phyloP scores from a whole-genome alignment of 2,113 vertebrate genomes.

The Trachemys scripta region DNA sequence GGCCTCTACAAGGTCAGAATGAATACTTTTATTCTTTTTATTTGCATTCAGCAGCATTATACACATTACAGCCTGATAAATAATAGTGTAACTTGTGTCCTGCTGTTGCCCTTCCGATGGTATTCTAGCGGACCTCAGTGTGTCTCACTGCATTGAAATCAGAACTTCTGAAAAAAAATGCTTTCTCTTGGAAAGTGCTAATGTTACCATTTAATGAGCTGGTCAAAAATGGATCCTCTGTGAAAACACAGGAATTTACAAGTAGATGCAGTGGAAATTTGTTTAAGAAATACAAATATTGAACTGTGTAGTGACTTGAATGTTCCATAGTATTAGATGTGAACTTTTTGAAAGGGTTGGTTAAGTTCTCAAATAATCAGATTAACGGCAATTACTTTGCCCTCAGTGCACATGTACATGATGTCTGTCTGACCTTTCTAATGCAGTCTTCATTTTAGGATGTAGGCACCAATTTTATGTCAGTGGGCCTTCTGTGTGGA shows the following conservation, averaged over 20 bases:
- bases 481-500: not conserved
- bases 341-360: slow-evolving; percentile 1
- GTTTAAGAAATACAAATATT: not conserved
- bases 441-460: not conserved
- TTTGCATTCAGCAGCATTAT: not conserved
- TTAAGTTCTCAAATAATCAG: not conserved
- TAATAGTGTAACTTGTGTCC: slow-evolving; percentile 23
- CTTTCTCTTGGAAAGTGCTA: slow-evolving; percentile 22
- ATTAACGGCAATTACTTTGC: slow-evolving; percentile 3
- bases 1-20: slow-evolving; percentile 75
- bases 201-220: slow-evolving; percentile 14
- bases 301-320: not conserved
- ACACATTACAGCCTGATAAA: slow-evolving; percentile 32
- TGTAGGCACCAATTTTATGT: not conserved
- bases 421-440: not conserved
- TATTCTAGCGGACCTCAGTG: slow-evolving; percentile 37
- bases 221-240: slow-evolving; percentile 8
- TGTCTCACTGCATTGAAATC: slow-evolving; percentile 1
- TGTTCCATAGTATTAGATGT: not conserved
- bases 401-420: not conserved
- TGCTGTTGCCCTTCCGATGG: slow-evolving; percentile 43
- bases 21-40: slow-evolving; percentile 36
- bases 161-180: slow-evolving; percentile 27
- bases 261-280: not conserved
- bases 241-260: not conserved